Base-by-base conservation (phyloP, 2,888 invertebrate species). In the Ctena decussata region DNA sequence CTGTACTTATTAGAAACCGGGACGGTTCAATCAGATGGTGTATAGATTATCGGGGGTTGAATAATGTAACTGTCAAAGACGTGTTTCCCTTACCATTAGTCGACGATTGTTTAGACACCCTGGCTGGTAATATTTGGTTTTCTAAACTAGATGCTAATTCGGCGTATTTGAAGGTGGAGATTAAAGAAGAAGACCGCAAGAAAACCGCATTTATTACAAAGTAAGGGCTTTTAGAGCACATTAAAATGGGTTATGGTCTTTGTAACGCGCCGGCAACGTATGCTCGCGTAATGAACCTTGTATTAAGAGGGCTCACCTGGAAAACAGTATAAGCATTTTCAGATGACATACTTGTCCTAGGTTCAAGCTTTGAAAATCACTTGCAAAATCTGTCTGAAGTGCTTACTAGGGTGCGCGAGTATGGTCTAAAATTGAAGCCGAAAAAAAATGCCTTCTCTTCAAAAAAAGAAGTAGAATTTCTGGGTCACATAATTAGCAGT, bases 341-440 rank as follows among this genome's bases (percentile, higher is more conserved):
- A 21, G 88, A 90, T 70, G 91, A 91, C 35, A 75, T 85, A 3
- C 35, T 90, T 35, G 89, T 89, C 0, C 69, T 88, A 57, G 90
- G 88, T 15, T 72, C 73, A n/a, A 49, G 53, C 57, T 83, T 89
- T 37, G 49, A 77, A 5, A 78, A 81, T 6, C 82, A 85, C 24
- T 27, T 86, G 8, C 2, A 30, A 0, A 90, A 86, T 32, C 60
- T 90, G 5, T 0, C n/a, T 12, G 44, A 70, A 69, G 85, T 83
- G 1, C 80, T 89, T 18, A 41, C 53, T 11, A 57, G 86, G n/a
- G 84, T 86, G 46, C 53, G 79, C 24, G 3, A 57, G n/a, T 77
- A 76, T 41, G n/a, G 72, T 2, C 73, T 90, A 21, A 88, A 90
- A 35, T 44, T 88, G 3, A 88, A 90, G 35, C 86, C 46, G 18